phyloP scores from a whole-genome alignment of 2,797 vertebrate species.

The Spatula versicolor region DNA sequence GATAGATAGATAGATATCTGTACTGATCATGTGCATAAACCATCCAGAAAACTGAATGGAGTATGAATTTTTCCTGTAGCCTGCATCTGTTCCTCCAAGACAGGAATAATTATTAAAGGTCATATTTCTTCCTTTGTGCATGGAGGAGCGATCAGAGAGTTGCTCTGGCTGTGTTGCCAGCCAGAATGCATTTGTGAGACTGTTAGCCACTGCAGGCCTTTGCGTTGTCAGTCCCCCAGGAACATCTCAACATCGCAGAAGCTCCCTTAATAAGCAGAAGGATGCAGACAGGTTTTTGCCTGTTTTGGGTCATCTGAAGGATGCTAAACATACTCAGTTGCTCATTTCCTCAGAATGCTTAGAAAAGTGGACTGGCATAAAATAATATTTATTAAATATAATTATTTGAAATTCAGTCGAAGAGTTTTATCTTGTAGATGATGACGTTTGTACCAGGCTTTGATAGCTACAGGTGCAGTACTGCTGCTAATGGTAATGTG shows the following conservation, averaged over 20 bases:
- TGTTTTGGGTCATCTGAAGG: not conserved
- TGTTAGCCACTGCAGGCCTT: not conserved
- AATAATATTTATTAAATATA: constrained; percentile 3
- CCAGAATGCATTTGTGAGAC: not conserved
- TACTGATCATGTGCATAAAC: not conserved
- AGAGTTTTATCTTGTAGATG: not conserved
- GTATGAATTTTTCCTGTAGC: not conserved
- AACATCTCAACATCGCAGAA: not conserved
- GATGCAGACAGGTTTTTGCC: not conserved
- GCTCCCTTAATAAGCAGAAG: not conserved
- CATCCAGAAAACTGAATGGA: not conserved
- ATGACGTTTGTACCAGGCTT: not conserved
- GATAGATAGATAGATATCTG: not conserved
- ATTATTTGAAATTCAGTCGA: not conserved
- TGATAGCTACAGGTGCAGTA: not conserved
- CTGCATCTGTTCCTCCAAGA: constrained; percentile 39
- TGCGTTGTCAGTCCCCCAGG: not conserved
- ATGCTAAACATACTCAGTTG: not conserved
- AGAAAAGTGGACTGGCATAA: not conserved
- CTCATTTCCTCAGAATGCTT: not conserved
- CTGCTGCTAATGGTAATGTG: not conserved
- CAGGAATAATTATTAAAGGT: not conserved
- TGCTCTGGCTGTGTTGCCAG: not conserved
- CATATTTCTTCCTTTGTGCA: not conserved
- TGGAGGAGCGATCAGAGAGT: not conserved